Conservation (phyloP, 2,797 vertebrate species). For the Paratrypauchen microcephalus region DNA sequence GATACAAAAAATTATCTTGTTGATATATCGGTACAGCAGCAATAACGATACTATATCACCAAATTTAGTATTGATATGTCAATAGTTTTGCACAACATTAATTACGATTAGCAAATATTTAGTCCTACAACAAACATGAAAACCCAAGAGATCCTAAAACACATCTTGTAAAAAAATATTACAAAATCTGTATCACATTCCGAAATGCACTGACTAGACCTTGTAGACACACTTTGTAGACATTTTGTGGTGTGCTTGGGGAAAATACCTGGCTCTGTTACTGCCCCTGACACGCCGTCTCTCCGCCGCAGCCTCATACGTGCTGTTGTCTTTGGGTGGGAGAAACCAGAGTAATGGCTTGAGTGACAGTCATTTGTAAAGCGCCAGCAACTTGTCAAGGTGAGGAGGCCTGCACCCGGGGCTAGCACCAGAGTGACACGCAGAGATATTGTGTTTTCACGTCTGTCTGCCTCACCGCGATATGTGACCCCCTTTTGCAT, state of each 20-base stretch:
- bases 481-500: slow-evolving; percentile 40
- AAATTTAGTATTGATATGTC: no score
- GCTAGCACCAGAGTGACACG: slow-evolving; percentile 47
- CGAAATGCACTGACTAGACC: no score
- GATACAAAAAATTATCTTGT: no score
- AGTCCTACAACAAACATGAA: no score
- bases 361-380: slow-evolving; percentile 66
- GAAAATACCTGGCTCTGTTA: slow-evolving; percentile 26
- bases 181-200: no score
- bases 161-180: no score
- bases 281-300: slow-evolving; percentile 44
- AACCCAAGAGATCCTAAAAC: no score
- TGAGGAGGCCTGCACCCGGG: slow-evolving; percentile 48
- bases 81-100: no score
- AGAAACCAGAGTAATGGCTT: slow-evolving; percentile 55
- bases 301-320: slow-evolving; percentile 39
- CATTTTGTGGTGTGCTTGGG: not conserved
- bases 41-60: no score
- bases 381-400: slow-evolving; percentile 49
- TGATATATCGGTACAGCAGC: no score
- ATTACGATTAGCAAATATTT: no score
- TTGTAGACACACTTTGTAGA: not conserved
- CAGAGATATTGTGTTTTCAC: slow-evolving; percentile 42
- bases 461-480: slow-evolving; percentile 35
- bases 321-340: slow-evolving; percentile 51